Percentiles rank a stretch among this genome's conserved stretches.
These are phyloP conservation scores for Cyprinodon diabolis DNA, from an alignment of 2,797 vertebrate genomes.

Conservation along the genomic window DNA sequence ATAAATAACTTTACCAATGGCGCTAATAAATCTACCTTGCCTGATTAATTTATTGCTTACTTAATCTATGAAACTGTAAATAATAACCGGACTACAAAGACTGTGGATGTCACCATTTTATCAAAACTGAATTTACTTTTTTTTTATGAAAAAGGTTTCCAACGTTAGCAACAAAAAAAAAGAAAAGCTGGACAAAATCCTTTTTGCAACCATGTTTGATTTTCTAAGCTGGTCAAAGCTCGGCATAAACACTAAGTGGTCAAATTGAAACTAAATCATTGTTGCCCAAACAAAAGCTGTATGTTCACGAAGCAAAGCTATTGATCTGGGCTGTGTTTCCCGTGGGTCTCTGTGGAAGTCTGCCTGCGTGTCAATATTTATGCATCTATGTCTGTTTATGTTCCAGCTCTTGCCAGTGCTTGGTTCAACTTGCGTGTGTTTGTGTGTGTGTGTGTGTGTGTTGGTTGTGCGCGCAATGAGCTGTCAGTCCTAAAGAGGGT, in stretches of 20 bases:
- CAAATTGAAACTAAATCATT: constrained; percentile 62
- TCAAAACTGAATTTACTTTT: constrained; percentile 45
- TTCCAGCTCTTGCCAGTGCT: constrained; percentile 42
- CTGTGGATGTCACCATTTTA: constrained; percentile 30
- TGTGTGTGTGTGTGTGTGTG: constrained; percentile 1
- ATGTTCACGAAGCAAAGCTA: constrained; percentile 57
- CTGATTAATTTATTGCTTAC: constrained; percentile 29
- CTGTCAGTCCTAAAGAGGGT: constrained; percentile 67
- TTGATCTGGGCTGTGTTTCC: constrained; percentile 57
- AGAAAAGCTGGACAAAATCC: constrained; percentile 49
- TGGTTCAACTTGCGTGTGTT: constrained; percentile 23
- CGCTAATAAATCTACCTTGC: background rate
- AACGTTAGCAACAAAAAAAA: constrained; percentile 51
- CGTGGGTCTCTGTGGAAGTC: constrained; percentile 34
- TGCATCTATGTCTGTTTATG: constrained; percentile 49
- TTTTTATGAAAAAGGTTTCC: constrained; percentile 35
- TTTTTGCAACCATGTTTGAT: constrained; percentile 58
- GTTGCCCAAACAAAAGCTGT: constrained; percentile 67
- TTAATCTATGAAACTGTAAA: constrained; percentile 44
- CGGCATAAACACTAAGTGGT: constrained; percentile 55
- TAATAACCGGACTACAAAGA: constrained; percentile 2
- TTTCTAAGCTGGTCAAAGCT: constrained; percentile 59
- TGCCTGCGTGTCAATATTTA: constrained; percentile 55
- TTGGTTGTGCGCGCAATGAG: constrained; percentile 28
- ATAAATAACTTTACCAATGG: background rate